Evolutionary conservation across 2,797 vertebrate species (phyloP).

Genomic region (Denticeps clupeoides): DNA sequence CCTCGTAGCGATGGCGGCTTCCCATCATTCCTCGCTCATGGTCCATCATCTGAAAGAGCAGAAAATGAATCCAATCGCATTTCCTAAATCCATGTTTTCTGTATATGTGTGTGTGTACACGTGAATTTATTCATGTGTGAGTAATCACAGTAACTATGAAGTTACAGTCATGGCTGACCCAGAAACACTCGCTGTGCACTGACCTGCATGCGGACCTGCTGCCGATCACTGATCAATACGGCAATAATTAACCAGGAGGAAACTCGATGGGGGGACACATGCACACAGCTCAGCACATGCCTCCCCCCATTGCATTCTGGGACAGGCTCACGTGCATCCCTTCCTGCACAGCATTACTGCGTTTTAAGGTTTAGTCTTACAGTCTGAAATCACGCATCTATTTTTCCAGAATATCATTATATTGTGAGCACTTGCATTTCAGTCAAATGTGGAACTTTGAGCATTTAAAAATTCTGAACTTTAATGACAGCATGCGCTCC

Average conservation of each 20-base stretch:
- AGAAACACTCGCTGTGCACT: constrained; percentile 23
- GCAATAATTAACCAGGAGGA: constrained; percentile 55
- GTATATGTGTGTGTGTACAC: too few species aligned
- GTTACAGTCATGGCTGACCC: constrained; percentile 4
- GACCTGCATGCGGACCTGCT: constrained; percentile 36
- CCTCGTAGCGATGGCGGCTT: constrained; percentile 64
- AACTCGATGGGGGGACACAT: constrained; percentile 46
- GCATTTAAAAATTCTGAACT: too few species aligned
- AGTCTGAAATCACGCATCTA: too few species aligned
- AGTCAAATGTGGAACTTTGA: too few species aligned
- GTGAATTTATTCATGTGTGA: not conserved
- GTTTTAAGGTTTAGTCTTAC: too few species aligned
- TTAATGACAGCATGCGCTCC: too few species aligned
- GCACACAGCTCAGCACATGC: constrained; percentile 48
- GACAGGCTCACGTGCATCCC: too few species aligned
- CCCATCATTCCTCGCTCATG: constrained; percentile 57
- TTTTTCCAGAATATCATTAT: too few species aligned
- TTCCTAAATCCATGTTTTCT: not conserved
- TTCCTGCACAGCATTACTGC: too few species aligned
- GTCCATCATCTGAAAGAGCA: constrained; percentile 60
- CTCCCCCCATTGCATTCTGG: not conserved
- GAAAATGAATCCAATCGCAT: not conserved
- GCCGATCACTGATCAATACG: constrained; percentile 43
- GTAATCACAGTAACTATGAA: not conserved
- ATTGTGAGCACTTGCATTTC: too few species aligned